These are phyloP conservation scores for Cryptocephalus moraei DNA, from an alignment of 2,888 invertebrate species.

Conservation along the genomic window DNA sequence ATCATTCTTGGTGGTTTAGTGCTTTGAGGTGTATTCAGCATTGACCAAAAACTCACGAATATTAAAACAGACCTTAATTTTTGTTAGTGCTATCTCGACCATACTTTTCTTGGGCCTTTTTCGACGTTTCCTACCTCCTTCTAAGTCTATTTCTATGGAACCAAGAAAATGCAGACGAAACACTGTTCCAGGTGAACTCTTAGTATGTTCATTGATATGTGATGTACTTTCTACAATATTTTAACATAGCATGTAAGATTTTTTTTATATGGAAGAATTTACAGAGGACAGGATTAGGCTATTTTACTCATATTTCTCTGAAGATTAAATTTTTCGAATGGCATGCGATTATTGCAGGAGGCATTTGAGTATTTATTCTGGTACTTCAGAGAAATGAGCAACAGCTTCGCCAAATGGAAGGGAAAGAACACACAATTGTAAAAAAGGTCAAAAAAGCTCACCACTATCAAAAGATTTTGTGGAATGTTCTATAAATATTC, in stretches of 20 bases:
- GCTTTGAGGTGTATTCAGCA: too few species aligned
- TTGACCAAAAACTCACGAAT: too few species aligned
- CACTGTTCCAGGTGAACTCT: conserved; percentile 47
- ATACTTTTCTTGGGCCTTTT: conserved; percentile 77
- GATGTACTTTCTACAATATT: too few species aligned
- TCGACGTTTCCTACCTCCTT: conserved; percentile 59
- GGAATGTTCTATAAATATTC: not conserved
- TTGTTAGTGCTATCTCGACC: conserved; percentile 80
- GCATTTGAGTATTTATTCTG: not conserved
- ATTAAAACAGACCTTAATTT: conserved; percentile 62
- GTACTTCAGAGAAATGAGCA: not conserved
- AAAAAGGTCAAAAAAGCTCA: not conserved
- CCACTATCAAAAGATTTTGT: not conserved
- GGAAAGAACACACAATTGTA: not conserved
- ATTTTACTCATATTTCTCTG: too few species aligned
- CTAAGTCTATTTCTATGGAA: conserved; percentile 77
- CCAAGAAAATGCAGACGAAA: conserved; percentile 77
- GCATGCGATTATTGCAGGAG: not conserved
- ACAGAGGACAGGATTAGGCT: too few species aligned
- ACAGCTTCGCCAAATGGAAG: not conserved
- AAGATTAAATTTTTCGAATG: too few species aligned
- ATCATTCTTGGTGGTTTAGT: too few species aligned
- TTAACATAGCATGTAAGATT: too few species aligned
- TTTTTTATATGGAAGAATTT: too few species aligned
- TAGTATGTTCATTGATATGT: too few species aligned